Conservation (phyloP, 2,888 invertebrate species). For the Scaptodrosophila latifasciaeformis region DNA sequence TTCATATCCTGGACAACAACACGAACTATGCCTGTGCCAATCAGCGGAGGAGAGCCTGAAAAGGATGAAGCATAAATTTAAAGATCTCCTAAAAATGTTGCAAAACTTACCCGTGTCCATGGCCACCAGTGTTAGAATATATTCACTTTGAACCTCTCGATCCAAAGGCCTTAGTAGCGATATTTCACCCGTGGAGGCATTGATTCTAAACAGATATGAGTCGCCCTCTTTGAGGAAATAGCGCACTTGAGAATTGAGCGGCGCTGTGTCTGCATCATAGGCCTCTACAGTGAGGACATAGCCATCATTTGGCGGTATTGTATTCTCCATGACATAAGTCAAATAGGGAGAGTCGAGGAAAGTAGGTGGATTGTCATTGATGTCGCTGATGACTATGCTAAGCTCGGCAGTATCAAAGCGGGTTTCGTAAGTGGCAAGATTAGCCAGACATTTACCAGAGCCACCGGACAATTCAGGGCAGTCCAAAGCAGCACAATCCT, state of each 20-base stretch:
- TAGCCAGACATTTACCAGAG: not conserved
- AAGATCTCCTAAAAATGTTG: not conserved
- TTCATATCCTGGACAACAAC: slow-evolving; percentile 95
- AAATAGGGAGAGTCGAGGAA: slow-evolving; percentile 96
- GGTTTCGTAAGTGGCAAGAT: slow-evolving; percentile 63
- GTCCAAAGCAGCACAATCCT: slow-evolving; percentile 85
- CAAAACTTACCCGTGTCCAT: slow-evolving; percentile 92
- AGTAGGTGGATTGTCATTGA: slow-evolving; percentile 95
- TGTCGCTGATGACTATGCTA: slow-evolving; percentile 89
- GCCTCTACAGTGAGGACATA: slow-evolving; percentile 90
- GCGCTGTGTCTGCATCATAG: slow-evolving; percentile 92
- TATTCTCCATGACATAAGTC: slow-evolving; percentile 95
- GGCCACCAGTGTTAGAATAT: slow-evolving; percentile 89
- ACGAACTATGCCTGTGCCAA: slow-evolving; percentile 92
- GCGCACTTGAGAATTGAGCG: slow-evolving; percentile 91
- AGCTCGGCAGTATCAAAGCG: slow-evolving; percentile 87
- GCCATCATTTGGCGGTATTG: slow-evolving; percentile 86
- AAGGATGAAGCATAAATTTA: slow-evolving; percentile 54
- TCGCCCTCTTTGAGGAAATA: slow-evolving; percentile 96
- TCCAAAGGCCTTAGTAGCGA: slow-evolving; percentile 88
- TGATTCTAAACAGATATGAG: slow-evolving; percentile 91
- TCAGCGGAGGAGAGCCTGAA: slow-evolving; percentile 92
- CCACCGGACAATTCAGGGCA: slow-evolving; percentile 12
- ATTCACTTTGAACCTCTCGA: slow-evolving; percentile 88
- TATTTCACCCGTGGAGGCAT: slow-evolving; percentile 93